Base-by-base conservation (phyloP, 2,888 invertebrate genomes). In the Cyclophora punctaria region DNA sequence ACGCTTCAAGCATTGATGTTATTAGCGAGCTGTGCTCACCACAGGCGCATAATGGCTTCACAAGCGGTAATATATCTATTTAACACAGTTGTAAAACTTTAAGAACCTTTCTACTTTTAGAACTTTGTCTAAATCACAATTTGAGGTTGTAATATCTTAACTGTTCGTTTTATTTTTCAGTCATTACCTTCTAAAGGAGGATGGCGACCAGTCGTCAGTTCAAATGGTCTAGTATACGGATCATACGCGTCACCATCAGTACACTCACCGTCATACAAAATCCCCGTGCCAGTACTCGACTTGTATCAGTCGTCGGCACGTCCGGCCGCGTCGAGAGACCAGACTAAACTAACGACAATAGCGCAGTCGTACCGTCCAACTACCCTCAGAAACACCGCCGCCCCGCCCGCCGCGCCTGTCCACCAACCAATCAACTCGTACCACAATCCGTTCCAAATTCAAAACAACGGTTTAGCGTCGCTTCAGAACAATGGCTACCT, bases 171-270 rank as follows among this genome's bases (percentile, higher is more conserved):
- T 33, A 53, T 35, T 34, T 87, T 87, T 40, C 81, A 89, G 89
- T 71, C 76, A 53, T 62, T 89, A 58, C 84, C 90, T 64, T 86
- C 90, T 45, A 90, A 91, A 66, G 89, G 91, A 62, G 92, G 92
- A 44, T 92, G 92, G 92, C 78, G 91, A 57, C 92, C 92, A 42
- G 91, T 92, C 34, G 69, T 91, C 7, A 89, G 90, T 3, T 80
- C 85, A 3, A 66, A 78, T 34, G 82, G 85, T 2, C 69, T 83
- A 0, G 53, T 82, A 2, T 89, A 86, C 63, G 78, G 76, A 41
- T 69, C 81, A 3, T 78, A 69, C 53, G 78, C 76, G 5, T 73
- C 81, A 6, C 80, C 82, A 0, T 37, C 37, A 4, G 68, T 85
- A 0, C 86, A 85, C 59, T 72, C 83, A 4, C 79, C 77, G 5